Percentiles rank a stretch among this genome's conserved stretches.
These are phyloP conservation scores for Lophura nycthemera DNA, from an alignment of 2,113 vertebrate genomes.

Conservation along the genomic window DNA sequence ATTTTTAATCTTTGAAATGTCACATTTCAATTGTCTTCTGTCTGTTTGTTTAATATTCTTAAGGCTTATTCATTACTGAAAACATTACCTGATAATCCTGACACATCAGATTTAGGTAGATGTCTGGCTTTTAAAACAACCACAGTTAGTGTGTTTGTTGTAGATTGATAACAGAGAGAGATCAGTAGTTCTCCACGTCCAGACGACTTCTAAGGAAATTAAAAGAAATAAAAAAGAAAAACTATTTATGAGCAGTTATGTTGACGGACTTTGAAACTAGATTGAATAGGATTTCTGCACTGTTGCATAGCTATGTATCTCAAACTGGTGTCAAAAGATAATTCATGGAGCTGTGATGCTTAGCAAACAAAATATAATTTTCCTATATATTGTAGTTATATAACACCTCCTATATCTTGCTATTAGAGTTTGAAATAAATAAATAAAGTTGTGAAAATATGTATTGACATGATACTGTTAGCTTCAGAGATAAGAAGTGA, in stretches of 20 bases:
- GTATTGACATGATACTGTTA: not conserved
- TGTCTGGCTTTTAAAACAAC: conserved; percentile 98
- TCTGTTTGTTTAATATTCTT: not conserved
- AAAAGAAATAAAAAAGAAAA: not conserved
- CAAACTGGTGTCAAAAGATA: not conserved
- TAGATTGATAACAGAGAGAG: conserved; percentile 97
- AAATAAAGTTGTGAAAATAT: not conserved
- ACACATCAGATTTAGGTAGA: conserved; percentile 90
- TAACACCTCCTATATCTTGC: not conserved
- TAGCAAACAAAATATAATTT: not conserved
- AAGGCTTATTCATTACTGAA: not conserved
- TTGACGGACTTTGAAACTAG: not conserved
- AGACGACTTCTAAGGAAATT: conserved; percentile 85
- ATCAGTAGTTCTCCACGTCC: conserved; percentile 94
- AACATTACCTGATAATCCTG: conserved; percentile 88
- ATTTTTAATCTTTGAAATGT: not conserved
- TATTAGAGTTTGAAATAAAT: not conserved
- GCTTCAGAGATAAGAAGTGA: not conserved
- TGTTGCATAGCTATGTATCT: not conserved
- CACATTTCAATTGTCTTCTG: not conserved
- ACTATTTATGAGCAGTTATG: not conserved
- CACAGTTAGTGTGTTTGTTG: conserved; percentile 94
- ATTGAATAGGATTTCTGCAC: not conserved
- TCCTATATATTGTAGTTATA: not conserved
- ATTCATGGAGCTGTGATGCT: not conserved